Evolutionary conservation across 1,140 invertebrate species (phyloP).

Genomic region (Bathynomus jamesi): DNA sequence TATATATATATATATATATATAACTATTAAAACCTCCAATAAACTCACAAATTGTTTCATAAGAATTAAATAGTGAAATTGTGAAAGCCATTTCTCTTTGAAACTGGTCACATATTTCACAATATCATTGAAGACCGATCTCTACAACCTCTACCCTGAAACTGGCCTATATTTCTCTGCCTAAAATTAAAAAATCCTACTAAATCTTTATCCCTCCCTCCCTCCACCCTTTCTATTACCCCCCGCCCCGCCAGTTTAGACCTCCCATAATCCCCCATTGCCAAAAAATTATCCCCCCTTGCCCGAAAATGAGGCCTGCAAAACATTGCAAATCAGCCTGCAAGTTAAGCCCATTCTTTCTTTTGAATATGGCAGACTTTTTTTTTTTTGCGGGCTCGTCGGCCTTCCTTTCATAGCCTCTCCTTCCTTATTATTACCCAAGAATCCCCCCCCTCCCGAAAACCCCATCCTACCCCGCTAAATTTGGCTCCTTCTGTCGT

Average conservation of each 20-base stretch:
- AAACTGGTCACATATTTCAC: not conserved
- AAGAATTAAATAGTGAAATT: not conserved
- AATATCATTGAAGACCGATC: not conserved
- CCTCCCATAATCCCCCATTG: not conserved
- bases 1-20: not conserved
- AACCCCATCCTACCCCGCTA: too few relatives aligned
- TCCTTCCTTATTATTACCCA: too few relatives aligned
- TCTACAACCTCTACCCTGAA: not conserved
- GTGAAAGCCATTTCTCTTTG: not conserved
- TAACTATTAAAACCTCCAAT: not conserved
- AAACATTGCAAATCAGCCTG: not conserved
- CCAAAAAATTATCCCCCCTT: not conserved
- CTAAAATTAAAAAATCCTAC: not conserved
- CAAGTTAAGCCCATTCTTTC: not conserved
- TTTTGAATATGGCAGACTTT: not conserved
- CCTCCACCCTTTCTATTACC: not conserved
- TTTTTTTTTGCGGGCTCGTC: not conserved
- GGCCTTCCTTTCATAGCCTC: not conserved
- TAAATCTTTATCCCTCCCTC: not conserved
- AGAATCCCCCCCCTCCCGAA: too few relatives aligned
- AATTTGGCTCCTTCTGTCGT: too few relatives aligned
- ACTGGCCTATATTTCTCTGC: not conserved
- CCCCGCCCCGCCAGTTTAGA: not conserved
- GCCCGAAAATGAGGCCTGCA: not conserved
- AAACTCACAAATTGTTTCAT: not conserved